Percentiles rank a stretch among this genome's conserved stretches.
Conservation (phyloP, 2,113 vertebrate species). For the Hyla sarda region DNA sequence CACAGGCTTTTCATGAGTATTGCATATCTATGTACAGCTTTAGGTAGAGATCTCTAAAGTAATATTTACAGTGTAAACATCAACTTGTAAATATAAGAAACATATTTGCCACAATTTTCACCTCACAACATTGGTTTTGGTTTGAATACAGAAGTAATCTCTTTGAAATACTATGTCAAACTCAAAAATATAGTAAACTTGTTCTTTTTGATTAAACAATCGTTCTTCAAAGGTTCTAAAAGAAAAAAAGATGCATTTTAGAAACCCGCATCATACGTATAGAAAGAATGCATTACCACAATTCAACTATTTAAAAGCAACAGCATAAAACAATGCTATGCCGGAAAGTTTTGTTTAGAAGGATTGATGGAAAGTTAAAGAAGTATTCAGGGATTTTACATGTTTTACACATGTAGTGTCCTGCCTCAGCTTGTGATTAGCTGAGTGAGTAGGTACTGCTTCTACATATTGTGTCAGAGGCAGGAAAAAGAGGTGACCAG, state of each 20-base stretch:
- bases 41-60: conserved; percentile 73
- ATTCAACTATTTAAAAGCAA: not conserved
- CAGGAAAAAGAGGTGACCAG: too few species aligned
- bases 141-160: conserved; percentile 81
- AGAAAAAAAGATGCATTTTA: conserved; percentile 53
- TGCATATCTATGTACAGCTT: conserved; percentile 77
- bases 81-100: conserved; percentile 78
- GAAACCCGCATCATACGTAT: not conserved
- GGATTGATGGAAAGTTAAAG: not conserved
- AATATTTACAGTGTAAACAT: conserved; percentile 92
- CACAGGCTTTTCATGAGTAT: conserved; percentile 69
- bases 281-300: not conserved
- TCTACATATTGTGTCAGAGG: too few species aligned
- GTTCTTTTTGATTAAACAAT: conserved; percentile 69
- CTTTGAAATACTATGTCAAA: conserved; percentile 83
- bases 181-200: conserved; percentile 76
- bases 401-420: too few species aligned
- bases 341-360: not conserved
- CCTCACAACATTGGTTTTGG: conserved; percentile 81
- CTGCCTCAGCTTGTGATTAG: too few species aligned
- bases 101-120: conserved; percentile 82
- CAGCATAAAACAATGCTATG: not conserved
- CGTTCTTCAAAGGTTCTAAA: conserved; percentile 86
- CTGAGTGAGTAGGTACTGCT: too few species aligned
- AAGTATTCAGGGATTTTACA: too few species aligned